Percentiles rank a stretch among this genome's conserved stretches.
Evolutionary conservation across 2,797 vertebrate genomes (phyloP).

Genomic region (Cuniculus paca): DNA sequence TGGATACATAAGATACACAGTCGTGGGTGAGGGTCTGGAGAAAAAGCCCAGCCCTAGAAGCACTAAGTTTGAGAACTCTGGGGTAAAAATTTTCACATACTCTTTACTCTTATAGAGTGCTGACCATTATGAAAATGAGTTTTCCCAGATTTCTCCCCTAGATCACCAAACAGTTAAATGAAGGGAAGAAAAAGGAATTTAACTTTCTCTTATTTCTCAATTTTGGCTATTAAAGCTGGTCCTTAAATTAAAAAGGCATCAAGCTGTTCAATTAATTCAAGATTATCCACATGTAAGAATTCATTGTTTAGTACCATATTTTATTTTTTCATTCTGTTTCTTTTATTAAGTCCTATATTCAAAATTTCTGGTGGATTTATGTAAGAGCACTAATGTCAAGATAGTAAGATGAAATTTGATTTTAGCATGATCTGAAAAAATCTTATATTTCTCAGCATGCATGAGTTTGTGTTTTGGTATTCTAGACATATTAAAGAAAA

Average conservation of each 20-base stretch:
- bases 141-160: background rate
- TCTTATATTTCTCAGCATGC: background rate
- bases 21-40: conserved; percentile 90
- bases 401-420: background rate
- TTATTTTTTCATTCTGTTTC: conserved; percentile 36
- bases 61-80: conserved; percentile 83
- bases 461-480: conserved; percentile 33
- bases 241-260: conserved; percentile 58
- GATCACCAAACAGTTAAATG: background rate
- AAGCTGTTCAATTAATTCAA: conserved; percentile 29
- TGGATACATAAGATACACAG: conserved; percentile 91
- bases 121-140: background rate
- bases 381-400: background rate
- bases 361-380: conserved; percentile 17
- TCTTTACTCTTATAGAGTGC: conserved; percentile 65
- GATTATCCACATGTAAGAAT: conserved; percentile 12
- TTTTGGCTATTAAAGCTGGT: background rate
- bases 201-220: conserved; percentile 34
- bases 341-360: conserved; percentile 1
- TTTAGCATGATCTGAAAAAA: conserved; percentile 50
- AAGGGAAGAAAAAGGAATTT: conserved; percentile 62
- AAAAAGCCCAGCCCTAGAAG: conserved; percentile 88
- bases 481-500: conserved; percentile 16
- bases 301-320: conserved; percentile 11
- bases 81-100: conserved; percentile 71